Base-by-base conservation (phyloP, 1,140 invertebrate species). In the Drosophila nigrodunni region DNA sequence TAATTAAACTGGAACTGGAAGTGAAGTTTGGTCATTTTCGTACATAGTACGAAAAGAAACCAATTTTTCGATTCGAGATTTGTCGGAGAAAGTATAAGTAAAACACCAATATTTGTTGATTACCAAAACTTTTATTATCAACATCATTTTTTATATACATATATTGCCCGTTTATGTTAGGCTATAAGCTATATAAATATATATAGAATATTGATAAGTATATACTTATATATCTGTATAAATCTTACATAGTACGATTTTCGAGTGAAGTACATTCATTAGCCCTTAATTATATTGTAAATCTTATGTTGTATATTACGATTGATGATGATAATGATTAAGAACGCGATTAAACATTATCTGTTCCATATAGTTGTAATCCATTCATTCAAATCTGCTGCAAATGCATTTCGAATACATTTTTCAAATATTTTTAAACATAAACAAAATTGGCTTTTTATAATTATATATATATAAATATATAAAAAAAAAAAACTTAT, bases 261-360 rank as follows among this genome's bases (percentile, higher is more conserved):
- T 82, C 55, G 80, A 88, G 79, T 88, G 83, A 88, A 87, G 83
- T 82, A 87, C 79, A 87, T 87, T 88, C 79, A 82, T 88, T 88
- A 88, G 83, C 83, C 61, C 78, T 61, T 88, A 82, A 82, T 47
- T 74, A 80, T 72, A 79, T 69, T 68, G 73, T 74, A 80, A 71
- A 60, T 72, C 62, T 73, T 69, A 77, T 61, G 57, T 74, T 70
- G 59, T 79, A 70, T 62, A 55, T 74, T 65, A 64, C 71, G 60
- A 71, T 68, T 74, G 67, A 78, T 78, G 54, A 80, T 78, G 61
- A 77, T 39, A 57, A 73, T 80, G 7, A 43, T 60, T 39, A 68
- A 68, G 18, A 41, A 69, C 55, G 37, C 13, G 62, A 49, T 62
- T 73, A 61, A 30, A 41, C 81, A 78, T 74, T 55, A 52, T 82